Percentiles rank a stretch among this genome's conserved stretches.
Conservation (phyloP, 2,113 vertebrate genomes). For the Maylandia zebra region DNA sequence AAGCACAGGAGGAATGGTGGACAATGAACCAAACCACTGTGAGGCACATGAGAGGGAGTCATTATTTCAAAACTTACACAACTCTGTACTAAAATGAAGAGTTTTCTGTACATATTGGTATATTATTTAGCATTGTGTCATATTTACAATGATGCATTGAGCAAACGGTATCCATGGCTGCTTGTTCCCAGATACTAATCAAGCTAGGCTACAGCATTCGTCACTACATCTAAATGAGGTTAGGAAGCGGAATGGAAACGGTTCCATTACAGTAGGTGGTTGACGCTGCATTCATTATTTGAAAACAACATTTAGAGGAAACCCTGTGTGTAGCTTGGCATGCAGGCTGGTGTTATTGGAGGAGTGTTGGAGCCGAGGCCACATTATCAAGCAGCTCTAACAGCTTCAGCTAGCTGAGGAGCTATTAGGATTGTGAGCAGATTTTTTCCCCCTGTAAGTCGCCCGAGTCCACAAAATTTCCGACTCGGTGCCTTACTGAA, state of each 20-base stretch:
- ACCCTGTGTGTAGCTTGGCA: background rate
- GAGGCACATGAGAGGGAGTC: background rate
- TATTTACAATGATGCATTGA: accelerated
- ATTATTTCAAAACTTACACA: background rate
- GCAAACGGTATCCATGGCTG: accelerated
- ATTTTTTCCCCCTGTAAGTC: accelerated
- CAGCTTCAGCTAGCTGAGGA: background rate
- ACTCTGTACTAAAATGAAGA: background rate
- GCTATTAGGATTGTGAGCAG: background rate
- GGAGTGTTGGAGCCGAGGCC: accelerated
- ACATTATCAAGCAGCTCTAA: background rate
- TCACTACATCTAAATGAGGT: background rate
- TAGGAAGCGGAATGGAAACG: background rate
- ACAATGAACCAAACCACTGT: background rate
- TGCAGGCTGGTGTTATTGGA: background rate
- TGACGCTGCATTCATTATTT: background rate
- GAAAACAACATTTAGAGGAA: background rate
- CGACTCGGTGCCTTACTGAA: background rate
- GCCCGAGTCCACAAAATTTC: background rate
- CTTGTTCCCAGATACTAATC: background rate
- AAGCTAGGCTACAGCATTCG: accelerated
- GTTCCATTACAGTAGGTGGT: background rate
- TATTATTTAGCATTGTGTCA: background rate
- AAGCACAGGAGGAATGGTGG: background rate
- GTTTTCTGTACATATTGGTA: background rate